Percentiles rank a stretch among this genome's conserved stretches.
Conservation (phyloP, 2,888 invertebrate genomes). For the Craniophora ligustri region DNA sequence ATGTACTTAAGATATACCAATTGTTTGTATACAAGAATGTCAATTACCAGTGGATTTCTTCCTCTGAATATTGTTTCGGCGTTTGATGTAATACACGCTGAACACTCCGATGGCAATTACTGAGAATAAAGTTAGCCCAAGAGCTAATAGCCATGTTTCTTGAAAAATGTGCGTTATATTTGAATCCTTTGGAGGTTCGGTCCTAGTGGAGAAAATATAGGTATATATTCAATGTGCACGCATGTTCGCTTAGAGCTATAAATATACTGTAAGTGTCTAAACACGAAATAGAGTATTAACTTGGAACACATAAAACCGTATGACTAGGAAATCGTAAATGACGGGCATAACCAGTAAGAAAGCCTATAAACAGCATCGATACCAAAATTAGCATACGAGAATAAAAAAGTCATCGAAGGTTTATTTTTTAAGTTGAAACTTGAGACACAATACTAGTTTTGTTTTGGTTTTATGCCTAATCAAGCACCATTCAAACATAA, state of each 20-base stretch:
- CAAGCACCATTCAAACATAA: too few relatives aligned
- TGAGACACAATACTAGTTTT: too few relatives aligned
- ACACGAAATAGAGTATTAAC: not conserved
- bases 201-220: slow-evolving; percentile 61
- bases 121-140: slow-evolving; percentile 78
- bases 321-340: slow-evolving; percentile 1
- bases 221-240: not conserved
- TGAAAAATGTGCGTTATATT: slow-evolving; percentile 80
- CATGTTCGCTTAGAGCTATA: not conserved
- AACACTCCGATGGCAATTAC: slow-evolving; percentile 80
- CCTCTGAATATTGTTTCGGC: slow-evolving; percentile 79
- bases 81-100: slow-evolving; percentile 81
- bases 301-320: not conserved
- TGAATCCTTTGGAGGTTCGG: slow-evolving; percentile 84
- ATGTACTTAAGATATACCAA: slow-evolving; percentile 40
- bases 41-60: slow-evolving; percentile 82
- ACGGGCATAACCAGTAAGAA: not conserved
- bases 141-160: slow-evolving; percentile 83
- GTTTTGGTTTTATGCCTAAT: too few relatives aligned
- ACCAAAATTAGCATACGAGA: slow-evolving; percentile 1
- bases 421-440: too few relatives aligned
- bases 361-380: not conserved
- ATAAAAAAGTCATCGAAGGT: not conserved
- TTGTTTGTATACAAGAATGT: slow-evolving; percentile 45
- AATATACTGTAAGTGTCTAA: not conserved